Evolutionary conservation across 1,140 invertebrate genomes (phyloP).

Genomic region (Coelopa frigida): DNA sequence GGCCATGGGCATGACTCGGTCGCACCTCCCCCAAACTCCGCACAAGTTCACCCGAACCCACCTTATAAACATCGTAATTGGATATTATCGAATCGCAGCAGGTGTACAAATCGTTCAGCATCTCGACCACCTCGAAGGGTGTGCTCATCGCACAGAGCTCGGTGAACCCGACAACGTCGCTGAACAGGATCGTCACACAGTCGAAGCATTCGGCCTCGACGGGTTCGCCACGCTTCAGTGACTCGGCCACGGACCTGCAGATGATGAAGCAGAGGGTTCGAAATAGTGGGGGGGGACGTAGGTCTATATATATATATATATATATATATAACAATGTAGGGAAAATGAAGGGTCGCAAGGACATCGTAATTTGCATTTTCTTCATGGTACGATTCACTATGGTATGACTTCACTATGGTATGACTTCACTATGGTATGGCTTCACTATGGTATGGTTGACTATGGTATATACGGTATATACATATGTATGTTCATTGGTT

Average conservation of each 20-base stretch:
- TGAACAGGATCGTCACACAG: constrained; percentile 86
- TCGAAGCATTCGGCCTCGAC: constrained; percentile 83
- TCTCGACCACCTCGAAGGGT: constrained; percentile 79
- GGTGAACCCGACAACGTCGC: constrained; percentile 94
- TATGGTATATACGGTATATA: no score
- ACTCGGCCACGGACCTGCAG: constrained; percentile 84
- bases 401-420: no score
- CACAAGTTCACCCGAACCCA: constrained; percentile 36
- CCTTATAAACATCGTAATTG: constrained; percentile 86
- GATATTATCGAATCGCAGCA: constrained; percentile 88
- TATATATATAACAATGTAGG: no score
- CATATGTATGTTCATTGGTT: not conserved
- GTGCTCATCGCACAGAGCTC: constrained; percentile 82
- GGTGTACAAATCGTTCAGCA: constrained; percentile 86
- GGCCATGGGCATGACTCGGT: no score
- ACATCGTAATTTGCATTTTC: no score
- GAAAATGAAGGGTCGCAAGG: no score
- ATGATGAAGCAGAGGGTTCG: no score
- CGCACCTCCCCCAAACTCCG: no score
- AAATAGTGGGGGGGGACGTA: no score
- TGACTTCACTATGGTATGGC: no score
- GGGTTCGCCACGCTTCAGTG: constrained; percentile 73
- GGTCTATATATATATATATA: not conserved
- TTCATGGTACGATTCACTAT: not conserved
- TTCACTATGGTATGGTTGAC: no score